phyloP scores from a whole-genome alignment of 1,140 invertebrate species.

The Drosophila murphyi region DNA sequence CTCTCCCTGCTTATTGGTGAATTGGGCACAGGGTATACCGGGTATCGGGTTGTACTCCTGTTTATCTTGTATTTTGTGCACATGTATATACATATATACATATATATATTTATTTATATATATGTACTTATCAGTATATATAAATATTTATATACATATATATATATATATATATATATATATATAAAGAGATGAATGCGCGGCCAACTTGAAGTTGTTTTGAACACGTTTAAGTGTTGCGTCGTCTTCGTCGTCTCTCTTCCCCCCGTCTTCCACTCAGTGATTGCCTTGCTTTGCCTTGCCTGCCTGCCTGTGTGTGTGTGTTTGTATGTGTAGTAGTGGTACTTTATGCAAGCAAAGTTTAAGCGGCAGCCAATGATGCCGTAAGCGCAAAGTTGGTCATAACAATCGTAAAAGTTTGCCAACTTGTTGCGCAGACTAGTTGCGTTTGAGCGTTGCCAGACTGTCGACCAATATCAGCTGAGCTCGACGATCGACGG shows the following conservation, averaged over 20 bases:
- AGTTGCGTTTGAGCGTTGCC: conserved; percentile 34
- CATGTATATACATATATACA: conserved; percentile 8
- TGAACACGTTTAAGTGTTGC: conserved; percentile 61
- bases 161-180: conserved; percentile 8
- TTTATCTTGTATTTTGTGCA: conserved; percentile 45
- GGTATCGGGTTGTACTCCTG: conserved; percentile 31
- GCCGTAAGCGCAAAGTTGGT: conserved; percentile 78
- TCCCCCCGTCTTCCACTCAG: not conserved
- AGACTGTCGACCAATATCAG: conserved; percentile 17
- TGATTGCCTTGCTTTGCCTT: conserved; percentile 5
- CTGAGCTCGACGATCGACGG: not conserved
- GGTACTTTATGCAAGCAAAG: conserved; percentile 75
- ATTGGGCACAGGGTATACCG: conserved; percentile 49
- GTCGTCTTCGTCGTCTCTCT: conserved; percentile 1
- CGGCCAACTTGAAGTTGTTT: conserved; percentile 62
- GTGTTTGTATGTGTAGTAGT: conserved; percentile 38
- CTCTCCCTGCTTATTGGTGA: conserved; percentile 22
- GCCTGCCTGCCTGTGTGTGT: conserved; percentile 12
- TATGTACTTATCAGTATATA: not conserved
- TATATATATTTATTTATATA: not conserved
- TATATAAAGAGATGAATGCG: conserved; percentile 30
- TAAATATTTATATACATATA: conserved; percentile 6
- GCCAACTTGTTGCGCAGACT: conserved; percentile 71
- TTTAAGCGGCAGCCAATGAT: conserved; percentile 61
- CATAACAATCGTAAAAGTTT: conserved; percentile 71